These are phyloP conservation scores for Melanerpes formicivorus DNA, from an alignment of 2,113 vertebrate genomes.

Conservation along the genomic window DNA sequence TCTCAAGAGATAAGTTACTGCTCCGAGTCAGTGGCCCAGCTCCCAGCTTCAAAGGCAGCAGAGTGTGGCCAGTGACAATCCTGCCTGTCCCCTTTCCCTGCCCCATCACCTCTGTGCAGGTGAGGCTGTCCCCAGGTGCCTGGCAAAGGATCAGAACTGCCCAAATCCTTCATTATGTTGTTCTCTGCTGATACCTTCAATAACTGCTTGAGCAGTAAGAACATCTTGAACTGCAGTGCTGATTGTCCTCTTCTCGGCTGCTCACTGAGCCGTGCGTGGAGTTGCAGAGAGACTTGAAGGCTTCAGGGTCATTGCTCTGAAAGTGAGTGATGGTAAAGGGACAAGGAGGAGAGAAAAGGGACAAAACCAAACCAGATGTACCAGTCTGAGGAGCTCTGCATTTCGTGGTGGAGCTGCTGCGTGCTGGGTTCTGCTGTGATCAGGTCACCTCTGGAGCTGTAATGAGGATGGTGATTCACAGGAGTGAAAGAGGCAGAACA, in stretches of 20 bases:
- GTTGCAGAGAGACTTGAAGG: not conserved
- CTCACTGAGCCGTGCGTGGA: not conserved
- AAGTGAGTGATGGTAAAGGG: not conserved
- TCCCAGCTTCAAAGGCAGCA: not conserved
- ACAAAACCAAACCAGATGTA: not conserved
- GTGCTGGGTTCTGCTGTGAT: rapidly evolving
- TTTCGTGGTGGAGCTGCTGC: not conserved
- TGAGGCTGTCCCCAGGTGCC: not conserved
- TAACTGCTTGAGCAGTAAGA: not conserved
- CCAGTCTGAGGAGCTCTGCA: not conserved
- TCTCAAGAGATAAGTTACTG: not conserved
- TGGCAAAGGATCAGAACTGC: not conserved
- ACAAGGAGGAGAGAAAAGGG: not conserved
- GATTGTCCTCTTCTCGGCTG: not conserved
- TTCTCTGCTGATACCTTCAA: not conserved
- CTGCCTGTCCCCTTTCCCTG: not conserved
- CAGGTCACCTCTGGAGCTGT: not conserved
- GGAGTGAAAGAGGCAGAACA: not conserved
- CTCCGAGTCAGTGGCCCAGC: not conserved
- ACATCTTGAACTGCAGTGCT: not conserved
- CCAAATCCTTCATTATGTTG: not conserved
- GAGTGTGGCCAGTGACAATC: not conserved
- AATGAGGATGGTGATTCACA: not conserved
- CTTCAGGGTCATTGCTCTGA: not conserved
- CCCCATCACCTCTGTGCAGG: not conserved